Percentiles rank a stretch among this genome's conserved stretches.
Conservation (phyloP, 2,888 invertebrate genomes). For the Eilema depressum region DNA sequence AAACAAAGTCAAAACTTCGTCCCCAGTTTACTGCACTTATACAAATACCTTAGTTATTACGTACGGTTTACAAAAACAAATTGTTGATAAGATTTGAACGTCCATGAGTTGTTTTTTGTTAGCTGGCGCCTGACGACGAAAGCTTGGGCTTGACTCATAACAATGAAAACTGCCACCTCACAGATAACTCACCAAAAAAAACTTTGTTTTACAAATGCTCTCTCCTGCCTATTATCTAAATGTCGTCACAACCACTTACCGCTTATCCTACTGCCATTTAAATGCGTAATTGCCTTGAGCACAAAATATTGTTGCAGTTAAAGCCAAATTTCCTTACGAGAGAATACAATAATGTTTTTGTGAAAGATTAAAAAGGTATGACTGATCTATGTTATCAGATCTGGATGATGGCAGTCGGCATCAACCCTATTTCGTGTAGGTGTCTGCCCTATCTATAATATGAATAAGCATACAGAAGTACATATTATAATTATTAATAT, state of each 20-base stretch:
- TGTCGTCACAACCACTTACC: constrained; percentile 20
- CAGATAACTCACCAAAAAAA: constrained; percentile 34
- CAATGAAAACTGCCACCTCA: constrained; percentile 35
- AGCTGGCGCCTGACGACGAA: constrained; percentile 41
- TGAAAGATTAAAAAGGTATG: background rate
- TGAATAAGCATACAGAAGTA: too few relatives aligned
- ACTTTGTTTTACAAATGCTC: constrained; percentile 21
- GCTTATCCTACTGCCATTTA: constrained; percentile 15
- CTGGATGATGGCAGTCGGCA: background rate
- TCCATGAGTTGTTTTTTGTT: constrained; percentile 35
- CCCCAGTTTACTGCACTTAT: constrained; percentile 15
- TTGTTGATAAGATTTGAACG: constrained; percentile 42
- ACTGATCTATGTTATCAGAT: background rate
- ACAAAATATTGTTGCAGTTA: background rate
- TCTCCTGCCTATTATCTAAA: constrained; percentile 27
- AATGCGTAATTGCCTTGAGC: constrained; percentile 21
- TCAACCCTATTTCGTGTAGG: too few relatives aligned
- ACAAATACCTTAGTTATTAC: constrained; percentile 27
- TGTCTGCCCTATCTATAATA: too few relatives aligned
- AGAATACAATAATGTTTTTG: background rate
- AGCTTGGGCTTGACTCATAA: constrained; percentile 39
- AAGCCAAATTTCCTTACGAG: background rate
- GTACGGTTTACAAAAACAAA: constrained; percentile 27
- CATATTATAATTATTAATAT: too few relatives aligned
- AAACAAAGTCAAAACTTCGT: constrained; percentile 22